Evolutionary conservation across 2,888 invertebrate genomes (phyloP), one percentile per base, ranked within the genome.

Genomic region (Microchrysa polita): DNA sequence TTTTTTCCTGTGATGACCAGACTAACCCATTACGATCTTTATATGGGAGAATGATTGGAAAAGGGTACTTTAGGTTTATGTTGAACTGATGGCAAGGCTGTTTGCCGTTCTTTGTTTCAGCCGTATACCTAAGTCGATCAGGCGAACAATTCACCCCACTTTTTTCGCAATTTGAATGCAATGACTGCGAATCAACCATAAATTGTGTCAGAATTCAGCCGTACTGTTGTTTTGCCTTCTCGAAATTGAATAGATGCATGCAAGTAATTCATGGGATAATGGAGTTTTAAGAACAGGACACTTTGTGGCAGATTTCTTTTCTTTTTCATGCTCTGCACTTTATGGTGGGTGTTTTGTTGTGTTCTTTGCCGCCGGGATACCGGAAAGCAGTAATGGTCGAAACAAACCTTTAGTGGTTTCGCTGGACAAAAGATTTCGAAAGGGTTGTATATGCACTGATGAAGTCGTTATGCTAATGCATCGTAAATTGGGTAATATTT

Each of bases 401-500:
- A 9, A 10, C 48, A 65, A 22, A n/a, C 23, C 61, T 65, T 20
- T 48, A n/a, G 48, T 22, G 65, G 55, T 61, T 48, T 14, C 12
- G 16, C n/a, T 44, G 65, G 65, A 34, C 44, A 65, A 65, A 48
- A 10, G 44, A 14, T 18, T 23, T n/a, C 42, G 40, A 61, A 34
- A 27, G 40, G 61, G 10, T 16, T n/a, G n/a, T n/a, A n/a, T n/a
- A n/a, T 18, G 55, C 44, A 22, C 57, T 60, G 48, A 72, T 60
- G 44, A 72, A 60, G 72, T 72, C 72, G 59, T 72, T 72, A 60
- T 44, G 57, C 60, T 59, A 72, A 72, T 60, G 60, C 60, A 72
- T 44, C 60, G 69, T 57, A 69, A 69, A 69, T 55, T 57, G 55
- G 69, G 57, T 57, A 69, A 55, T 69, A 69, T 57, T 57, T 69